phyloP scores from a whole-genome alignment of 2,888 invertebrate species.

The Leptinotarsa peninsularis region DNA sequence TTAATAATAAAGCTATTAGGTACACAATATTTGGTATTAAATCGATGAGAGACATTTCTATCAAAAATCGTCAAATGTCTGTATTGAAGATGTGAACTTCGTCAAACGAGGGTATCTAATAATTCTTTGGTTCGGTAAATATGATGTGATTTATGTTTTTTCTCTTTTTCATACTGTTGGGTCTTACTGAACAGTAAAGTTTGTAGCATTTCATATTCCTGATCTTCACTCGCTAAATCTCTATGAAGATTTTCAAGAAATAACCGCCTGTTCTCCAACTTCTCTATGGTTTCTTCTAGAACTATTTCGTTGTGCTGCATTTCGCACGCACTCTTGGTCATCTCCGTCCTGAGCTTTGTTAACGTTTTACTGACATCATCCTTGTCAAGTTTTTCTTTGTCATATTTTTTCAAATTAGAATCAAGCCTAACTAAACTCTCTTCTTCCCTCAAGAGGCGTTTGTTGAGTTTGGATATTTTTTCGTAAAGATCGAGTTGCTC shows the following conservation, averaged over 20 bases:
- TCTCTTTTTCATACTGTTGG: conserved; percentile 12
- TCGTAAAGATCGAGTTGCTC: conserved; percentile 80
- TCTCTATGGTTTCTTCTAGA: conserved; percentile 63
- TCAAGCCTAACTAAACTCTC: conserved; percentile 77
- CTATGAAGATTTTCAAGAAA: conserved; percentile 61
- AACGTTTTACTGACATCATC: conserved; percentile 60
- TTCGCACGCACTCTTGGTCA: conserved; percentile 65
- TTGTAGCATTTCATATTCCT: conserved; percentile 65
- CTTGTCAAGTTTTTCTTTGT: conserved; percentile 56
- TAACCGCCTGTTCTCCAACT: conserved; percentile 57
- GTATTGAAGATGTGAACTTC: not conserved
- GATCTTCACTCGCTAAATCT: conserved; percentile 62
- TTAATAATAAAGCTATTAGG: conserved; percentile 58
- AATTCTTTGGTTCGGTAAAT: conserved; percentile 66
- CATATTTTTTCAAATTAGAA: conserved; percentile 68
- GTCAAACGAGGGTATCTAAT: conserved; percentile 66
- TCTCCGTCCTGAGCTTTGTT: conserved; percentile 61
- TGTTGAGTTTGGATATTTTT: conserved; percentile 79
- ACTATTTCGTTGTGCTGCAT: conserved; percentile 66
- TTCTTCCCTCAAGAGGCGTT: conserved; percentile 79
- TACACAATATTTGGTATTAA: conserved; percentile 66
- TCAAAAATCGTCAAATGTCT: not conserved
- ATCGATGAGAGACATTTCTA: conserved; percentile 41
- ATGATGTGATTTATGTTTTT: conserved; percentile 50
- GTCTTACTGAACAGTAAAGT: conserved; percentile 61